These are phyloP conservation scores for Iselma pallidipennis DNA, from an alignment of 2,888 invertebrate genomes.

Conservation along the genomic window DNA sequence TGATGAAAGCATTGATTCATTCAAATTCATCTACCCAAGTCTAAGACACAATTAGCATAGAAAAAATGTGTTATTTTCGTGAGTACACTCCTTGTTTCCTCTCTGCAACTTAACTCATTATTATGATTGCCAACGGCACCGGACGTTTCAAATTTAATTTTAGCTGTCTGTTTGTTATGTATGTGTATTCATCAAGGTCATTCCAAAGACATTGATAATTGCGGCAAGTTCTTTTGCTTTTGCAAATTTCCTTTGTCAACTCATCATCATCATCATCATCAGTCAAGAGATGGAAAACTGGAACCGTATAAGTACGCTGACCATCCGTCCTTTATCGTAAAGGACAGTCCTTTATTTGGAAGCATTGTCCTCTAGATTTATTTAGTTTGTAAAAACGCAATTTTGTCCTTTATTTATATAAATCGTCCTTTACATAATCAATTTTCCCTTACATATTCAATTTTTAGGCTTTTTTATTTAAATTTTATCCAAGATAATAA, in stretches of 20 bases:
- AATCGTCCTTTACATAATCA: too few relatives aligned
- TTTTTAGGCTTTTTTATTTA: too few relatives aligned
- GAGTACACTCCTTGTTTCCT: conserved; percentile 3
- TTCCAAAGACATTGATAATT: conserved; percentile 7
- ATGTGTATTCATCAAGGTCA: conserved; percentile 14
- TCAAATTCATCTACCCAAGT: conserved; percentile 18
- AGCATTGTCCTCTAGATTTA: too few relatives aligned
- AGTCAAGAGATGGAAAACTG: neutral
- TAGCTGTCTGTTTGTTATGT: neutral
- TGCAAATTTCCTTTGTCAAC: neutral
- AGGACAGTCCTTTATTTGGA: too few relatives aligned
- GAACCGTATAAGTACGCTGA: neutral
- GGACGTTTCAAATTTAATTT: conserved; percentile 6
- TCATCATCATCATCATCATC: neutral
- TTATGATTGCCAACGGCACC: conserved; percentile 6
- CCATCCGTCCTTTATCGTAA: neutral
- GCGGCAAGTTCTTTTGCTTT: neutral
- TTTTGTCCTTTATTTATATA: too few relatives aligned
- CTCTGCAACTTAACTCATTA: conserved; percentile 4
- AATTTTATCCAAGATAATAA: too few relatives aligned
- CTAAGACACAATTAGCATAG: conserved; percentile 18
- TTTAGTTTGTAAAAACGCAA: too few relatives aligned
- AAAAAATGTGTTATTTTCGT: conserved; percentile 22
- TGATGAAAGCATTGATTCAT: conserved; percentile 21
- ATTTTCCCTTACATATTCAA: too few relatives aligned